Base-by-base conservation (phyloP, 1,140 invertebrate genomes). In the Theocolax elegans region DNA sequence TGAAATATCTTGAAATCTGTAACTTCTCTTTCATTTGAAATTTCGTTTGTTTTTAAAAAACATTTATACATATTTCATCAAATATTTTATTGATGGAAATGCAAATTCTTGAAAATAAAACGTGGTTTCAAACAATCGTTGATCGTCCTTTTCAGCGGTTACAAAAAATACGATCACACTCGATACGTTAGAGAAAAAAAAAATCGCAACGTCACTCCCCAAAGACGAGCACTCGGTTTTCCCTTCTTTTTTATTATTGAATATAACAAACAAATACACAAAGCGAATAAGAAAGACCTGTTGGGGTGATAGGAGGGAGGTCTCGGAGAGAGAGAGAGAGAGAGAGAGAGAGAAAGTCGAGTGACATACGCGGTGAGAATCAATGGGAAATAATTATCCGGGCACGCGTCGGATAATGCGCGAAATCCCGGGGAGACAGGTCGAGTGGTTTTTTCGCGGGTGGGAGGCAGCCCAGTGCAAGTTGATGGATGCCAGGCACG, bases 381-480 rank as follows among this genome's bases (percentile, higher is more conserved):
- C 75, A 81, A 78, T 75, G 69, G 72, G 64, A 74, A 75, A 79
- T 79, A 76, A 82, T 81, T 79, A 75, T 78, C 76, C 63, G 70
- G 80, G 67, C 80, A 80, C 79, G 80, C 80, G 79, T 75, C 76
- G 38, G 40, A 60, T 46, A 54, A 42, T 67, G 62, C 67, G 44
- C 48, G 60, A 63, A 71, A 54, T 68, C 58, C 21, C 59, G 51
- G 44, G 21, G 29, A 25, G 23, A 25, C 42, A 56, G n/a, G n/a
- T n/a, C n/a, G n/a, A n/a, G n/a, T n/a, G n/a, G n/a, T n/a, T n/a
- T n/a, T n/a, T n/a, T n/a, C n/a, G n/a, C n/a, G n/a, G n/a, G n/a
- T n/a, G n/a, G n/a, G n/a, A n/a, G n/a, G n/a, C n/a, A n/a, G n/a
- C n/a, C n/a, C n/a, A n/a, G n/a, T n/a, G n/a, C n/a, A 77, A 75